Evolutionary conservation across 2,113 vertebrate species (phyloP).

Genomic region (Ageneiosus marmoratus): DNA sequence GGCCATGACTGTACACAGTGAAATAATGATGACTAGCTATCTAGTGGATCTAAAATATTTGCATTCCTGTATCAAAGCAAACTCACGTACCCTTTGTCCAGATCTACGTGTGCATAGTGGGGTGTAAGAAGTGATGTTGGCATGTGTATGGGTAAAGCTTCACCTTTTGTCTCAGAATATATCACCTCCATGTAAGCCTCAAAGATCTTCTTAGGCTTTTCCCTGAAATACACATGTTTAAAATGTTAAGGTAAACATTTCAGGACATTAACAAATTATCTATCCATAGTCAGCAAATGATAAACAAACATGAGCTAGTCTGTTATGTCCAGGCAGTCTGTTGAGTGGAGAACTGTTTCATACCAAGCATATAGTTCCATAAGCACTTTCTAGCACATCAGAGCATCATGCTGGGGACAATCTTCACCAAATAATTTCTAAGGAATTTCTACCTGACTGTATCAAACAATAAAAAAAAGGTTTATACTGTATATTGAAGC

Average conservation of each 20-base stretch:
- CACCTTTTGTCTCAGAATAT: constrained; percentile 76
- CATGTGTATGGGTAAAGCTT: constrained; percentile 50
- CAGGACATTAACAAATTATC: background rate
- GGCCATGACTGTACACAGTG: background rate
- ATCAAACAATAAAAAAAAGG: no score
- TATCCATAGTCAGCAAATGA: background rate
- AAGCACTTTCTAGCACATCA: no score
- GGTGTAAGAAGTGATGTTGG: background rate
- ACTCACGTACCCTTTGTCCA: background rate
- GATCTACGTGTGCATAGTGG: background rate
- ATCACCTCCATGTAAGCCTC: constrained; percentile 90
- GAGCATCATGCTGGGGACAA: no score
- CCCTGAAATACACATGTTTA: constrained; percentile 75
- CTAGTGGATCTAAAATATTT: background rate
- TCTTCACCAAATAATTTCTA: no score
- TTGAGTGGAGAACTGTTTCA: background rate
- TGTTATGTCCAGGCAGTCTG: background rate
- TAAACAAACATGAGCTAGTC: background rate
- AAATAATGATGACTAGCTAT: background rate
- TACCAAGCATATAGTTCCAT: background rate
- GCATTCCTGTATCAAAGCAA: background rate
- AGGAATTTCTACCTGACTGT: no score
- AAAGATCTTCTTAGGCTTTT: constrained; percentile 90
- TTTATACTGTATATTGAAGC: no score
- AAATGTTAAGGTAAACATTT: background rate